Conservation (phyloP, 2,797 vertebrate genomes). For the Bradypus variegatus region DNA sequence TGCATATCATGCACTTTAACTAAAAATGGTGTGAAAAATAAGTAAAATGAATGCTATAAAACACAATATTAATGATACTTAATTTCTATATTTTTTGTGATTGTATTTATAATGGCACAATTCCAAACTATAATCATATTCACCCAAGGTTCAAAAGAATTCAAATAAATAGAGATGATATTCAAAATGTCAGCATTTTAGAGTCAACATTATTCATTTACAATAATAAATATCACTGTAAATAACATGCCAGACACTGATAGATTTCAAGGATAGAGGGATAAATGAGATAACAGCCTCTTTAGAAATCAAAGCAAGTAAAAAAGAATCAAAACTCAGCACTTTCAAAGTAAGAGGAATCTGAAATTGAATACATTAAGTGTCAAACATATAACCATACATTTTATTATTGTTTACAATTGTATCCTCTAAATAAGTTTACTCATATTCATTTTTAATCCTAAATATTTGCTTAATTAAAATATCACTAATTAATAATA, state of each 20-base stretch:
- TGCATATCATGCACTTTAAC: background rate
- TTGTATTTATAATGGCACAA: background rate
- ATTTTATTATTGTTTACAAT: background rate
- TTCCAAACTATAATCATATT: background rate
- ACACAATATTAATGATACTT: rapidly evolving
- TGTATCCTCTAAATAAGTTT: background rate
- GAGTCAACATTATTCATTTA: background rate
- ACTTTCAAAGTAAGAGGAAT: background rate
- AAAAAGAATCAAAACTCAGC: background rate
- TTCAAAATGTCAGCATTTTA: background rate
- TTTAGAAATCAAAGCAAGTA: background rate
- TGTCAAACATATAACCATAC: background rate
- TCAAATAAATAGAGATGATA: background rate
- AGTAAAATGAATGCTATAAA: background rate
- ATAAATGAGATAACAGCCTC: background rate
- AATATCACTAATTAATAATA: background rate
- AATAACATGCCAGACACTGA: background rate
- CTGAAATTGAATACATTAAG: background rate
- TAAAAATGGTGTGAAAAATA: background rate
- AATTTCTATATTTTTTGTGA: background rate
- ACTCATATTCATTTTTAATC: background rate
- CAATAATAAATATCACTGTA: background rate
- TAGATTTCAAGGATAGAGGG: background rate
- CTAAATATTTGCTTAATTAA: background rate
- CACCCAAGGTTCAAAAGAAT: background rate